Percentiles rank a stretch among this genome's conserved stretches.
Conservation (phyloP, 2,113 vertebrate genomes). For the Scomber japonicus region DNA sequence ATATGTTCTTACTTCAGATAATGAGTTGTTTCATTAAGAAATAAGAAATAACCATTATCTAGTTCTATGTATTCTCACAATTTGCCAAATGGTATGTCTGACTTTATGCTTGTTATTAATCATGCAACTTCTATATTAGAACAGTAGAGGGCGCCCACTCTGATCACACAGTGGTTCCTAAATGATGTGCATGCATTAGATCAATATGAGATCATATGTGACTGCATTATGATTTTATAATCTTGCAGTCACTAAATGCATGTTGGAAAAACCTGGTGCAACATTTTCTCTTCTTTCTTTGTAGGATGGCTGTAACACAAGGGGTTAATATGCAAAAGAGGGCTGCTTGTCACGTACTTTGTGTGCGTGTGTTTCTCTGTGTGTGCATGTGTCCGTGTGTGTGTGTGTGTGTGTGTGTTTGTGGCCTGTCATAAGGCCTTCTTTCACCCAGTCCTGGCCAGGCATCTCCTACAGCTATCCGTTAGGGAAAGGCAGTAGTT, state of each 20-base stretch:
- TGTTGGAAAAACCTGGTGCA: neutral
- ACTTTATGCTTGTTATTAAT: too few relatives aligned
- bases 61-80: too few relatives aligned
- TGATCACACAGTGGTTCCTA: neutral
- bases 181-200: too few relatives aligned
- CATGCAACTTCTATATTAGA: neutral
- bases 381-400: constrained; percentile 15
- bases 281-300: neutral
- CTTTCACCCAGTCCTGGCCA: constrained; percentile 71
- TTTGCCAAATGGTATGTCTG: too few relatives aligned
- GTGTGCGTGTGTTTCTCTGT: constrained; percentile 10
- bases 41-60: too few relatives aligned
- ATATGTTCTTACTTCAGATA: too few relatives aligned
- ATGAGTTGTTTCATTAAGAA: too few relatives aligned
- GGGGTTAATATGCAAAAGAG: constrained; percentile 2
- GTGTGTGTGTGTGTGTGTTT: constrained; percentile 19
- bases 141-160: constrained; percentile 16
- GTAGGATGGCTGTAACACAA: neutral
- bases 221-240: too few relatives aligned
- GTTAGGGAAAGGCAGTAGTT: constrained; percentile 19
- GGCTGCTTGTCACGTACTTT: neutral
- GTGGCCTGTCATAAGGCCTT: constrained; percentile 65
- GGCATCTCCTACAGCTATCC: constrained; percentile 58
- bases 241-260: neutral
- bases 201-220: too few relatives aligned